These are phyloP conservation scores for Scaptomyza tumidula DNA, from an alignment of 2,888 invertebrate genomes.

Conservation along the genomic window DNA sequence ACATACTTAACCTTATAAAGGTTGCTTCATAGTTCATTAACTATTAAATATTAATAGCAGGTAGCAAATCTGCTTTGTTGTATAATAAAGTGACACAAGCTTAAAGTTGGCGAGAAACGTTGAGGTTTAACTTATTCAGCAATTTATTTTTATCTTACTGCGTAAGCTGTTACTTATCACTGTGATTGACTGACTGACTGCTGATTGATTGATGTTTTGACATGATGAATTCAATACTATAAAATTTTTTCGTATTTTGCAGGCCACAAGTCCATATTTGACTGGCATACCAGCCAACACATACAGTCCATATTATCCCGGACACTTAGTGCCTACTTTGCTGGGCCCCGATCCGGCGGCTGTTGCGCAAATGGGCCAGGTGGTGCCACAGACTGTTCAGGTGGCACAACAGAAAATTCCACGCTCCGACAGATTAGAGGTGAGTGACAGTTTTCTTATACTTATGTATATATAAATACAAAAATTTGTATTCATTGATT, in stretches of 20 bases:
- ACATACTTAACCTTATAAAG: constrained; percentile 15
- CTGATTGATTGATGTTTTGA: constrained; percentile 30
- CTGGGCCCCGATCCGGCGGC: constrained; percentile 94
- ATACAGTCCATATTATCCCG: constrained; percentile 95
- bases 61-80: neutral
- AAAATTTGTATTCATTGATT: constrained; percentile 38
- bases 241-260: constrained; percentile 56
- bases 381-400: constrained; percentile 93
- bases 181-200: constrained; percentile 6
- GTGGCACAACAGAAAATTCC: constrained; percentile 97
- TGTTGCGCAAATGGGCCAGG: constrained; percentile 91
- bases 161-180: neutral
- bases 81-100: neutral
- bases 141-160: neutral
- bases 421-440: constrained; percentile 98
- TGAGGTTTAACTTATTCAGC: neutral
- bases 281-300: constrained; percentile 96
- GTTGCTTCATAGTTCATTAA: constrained; percentile 7
- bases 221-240: constrained; percentile 22
- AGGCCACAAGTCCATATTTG: constrained; percentile 96
- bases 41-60: constrained; percentile 4
- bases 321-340: constrained; percentile 94
- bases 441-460: constrained; percentile 85
- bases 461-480: neutral
- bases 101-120: neutral